phyloP scores from a whole-genome alignment of 2,888 invertebrate species.

The Timema cristinae region DNA sequence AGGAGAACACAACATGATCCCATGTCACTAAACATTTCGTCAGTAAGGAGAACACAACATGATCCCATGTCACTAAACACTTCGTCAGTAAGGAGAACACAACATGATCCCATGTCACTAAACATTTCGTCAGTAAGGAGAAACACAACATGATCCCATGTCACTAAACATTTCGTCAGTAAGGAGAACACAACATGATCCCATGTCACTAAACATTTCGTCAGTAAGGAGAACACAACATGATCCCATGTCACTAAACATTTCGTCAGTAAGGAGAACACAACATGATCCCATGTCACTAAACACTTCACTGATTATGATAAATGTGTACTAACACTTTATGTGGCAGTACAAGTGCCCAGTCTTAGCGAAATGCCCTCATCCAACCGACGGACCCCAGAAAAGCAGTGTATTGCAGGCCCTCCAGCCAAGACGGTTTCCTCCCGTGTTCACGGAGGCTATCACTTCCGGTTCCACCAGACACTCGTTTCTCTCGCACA shows the following conservation, averaged over 20 bases:
- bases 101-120: too few species aligned
- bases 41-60: conserved; percentile 39
- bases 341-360: conserved; percentile 61
- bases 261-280: neutral
- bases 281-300: too few species aligned
- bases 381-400: conserved; percentile 73
- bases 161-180: neutral
- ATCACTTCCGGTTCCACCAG: conserved; percentile 69
- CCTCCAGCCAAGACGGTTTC: conserved; percentile 61
- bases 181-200: too few species aligned
- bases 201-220: too few species aligned
- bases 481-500: conserved; percentile 70
- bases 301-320: too few species aligned
- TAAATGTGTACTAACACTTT: conserved; percentile 43
- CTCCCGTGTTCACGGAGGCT: conserved; percentile 58
- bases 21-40: too few species aligned
- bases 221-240: conserved; percentile 38
- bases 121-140: too few species aligned
- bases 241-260: conserved; percentile 24
- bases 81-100: neutral
- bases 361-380: conserved; percentile 75
- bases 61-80: conserved; percentile 23
- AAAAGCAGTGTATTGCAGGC: conserved; percentile 81
- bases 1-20: too few species aligned
- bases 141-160: conserved; percentile 16